Evolutionary conservation across 2,888 invertebrate genomes (phyloP).

Genomic region (Antheraea assamensis): DNA sequence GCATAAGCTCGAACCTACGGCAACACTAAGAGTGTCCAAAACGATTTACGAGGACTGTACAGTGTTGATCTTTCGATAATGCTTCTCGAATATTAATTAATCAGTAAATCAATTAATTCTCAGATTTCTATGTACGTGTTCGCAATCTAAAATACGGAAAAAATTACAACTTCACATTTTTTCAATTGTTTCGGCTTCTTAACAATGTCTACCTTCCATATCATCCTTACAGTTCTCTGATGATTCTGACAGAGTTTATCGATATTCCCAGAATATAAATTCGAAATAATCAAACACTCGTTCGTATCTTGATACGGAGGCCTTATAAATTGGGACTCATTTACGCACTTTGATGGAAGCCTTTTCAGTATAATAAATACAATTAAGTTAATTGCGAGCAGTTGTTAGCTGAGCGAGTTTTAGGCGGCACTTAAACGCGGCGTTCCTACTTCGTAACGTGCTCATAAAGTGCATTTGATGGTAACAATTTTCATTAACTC

Average conservation of each 20-base stretch:
- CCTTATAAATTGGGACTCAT: conserved; percentile 15
- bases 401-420: conserved; percentile 51
- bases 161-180: no score
- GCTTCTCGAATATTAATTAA: no score
- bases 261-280: not conserved
- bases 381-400: conserved; percentile 64
- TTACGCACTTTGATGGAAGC: conserved; percentile 19
- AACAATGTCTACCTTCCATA: not conserved
- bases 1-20: no score
- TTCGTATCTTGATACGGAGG: conserved; percentile 1
- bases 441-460: not conserved
- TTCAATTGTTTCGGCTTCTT: not conserved
- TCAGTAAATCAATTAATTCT: no score
- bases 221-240: not conserved
- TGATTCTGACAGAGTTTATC: not conserved
- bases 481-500: conserved; percentile 36
- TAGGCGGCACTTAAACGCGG: conserved; percentile 27
- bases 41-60: no score
- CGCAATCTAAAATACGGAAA: no score
- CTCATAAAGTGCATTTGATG: conserved; percentile 13
- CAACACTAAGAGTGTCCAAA: no score
- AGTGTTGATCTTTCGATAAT: no score
- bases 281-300: not conserved
- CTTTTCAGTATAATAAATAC: conserved; percentile 31
- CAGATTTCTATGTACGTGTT: no score